These are phyloP conservation scores for Chaetogeoica ovagalla DNA, from an alignment of 2,888 invertebrate genomes.

Conservation along the genomic window DNA sequence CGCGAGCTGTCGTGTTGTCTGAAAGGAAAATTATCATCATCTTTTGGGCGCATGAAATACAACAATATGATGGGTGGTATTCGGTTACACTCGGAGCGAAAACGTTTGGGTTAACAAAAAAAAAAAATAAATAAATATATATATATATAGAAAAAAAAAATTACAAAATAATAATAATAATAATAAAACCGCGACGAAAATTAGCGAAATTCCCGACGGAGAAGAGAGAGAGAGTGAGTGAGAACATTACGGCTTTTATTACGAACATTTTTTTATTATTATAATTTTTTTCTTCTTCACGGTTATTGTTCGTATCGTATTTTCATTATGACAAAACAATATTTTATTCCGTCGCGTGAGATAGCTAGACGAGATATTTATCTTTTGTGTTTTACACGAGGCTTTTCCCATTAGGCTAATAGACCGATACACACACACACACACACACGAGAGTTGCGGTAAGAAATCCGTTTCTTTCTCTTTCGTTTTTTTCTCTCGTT, in stretches of 20 bases:
- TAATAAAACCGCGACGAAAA: conserved; percentile 38
- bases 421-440: conserved; percentile 2
- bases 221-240: no score
- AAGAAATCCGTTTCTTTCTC: conserved; percentile 47
- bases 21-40: neutral
- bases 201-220: conserved; percentile 46
- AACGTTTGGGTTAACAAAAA: neutral
- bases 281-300: neutral
- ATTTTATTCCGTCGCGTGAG: neutral
- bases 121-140: neutral
- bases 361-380: conserved; percentile 25
- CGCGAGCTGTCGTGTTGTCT: no score
- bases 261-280: neutral
- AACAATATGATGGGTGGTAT: neutral
- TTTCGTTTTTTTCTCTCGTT: neutral
- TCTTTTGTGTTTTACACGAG: conserved; percentile 38
- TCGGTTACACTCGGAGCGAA: neutral
- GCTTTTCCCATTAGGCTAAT: conserved; percentile 50
- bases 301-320: conserved; percentile 10
- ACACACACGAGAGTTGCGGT: conserved; percentile 15
- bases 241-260: neutral
- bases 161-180: neutral
- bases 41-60: neutral
- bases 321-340: conserved; percentile 13
- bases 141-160: neutral